Evolutionary conservation across 92 coral and sea anemone species (phyloP), one percentile per base, ranked within the genome.

Genomic region (Phenganax marumi): DNA sequence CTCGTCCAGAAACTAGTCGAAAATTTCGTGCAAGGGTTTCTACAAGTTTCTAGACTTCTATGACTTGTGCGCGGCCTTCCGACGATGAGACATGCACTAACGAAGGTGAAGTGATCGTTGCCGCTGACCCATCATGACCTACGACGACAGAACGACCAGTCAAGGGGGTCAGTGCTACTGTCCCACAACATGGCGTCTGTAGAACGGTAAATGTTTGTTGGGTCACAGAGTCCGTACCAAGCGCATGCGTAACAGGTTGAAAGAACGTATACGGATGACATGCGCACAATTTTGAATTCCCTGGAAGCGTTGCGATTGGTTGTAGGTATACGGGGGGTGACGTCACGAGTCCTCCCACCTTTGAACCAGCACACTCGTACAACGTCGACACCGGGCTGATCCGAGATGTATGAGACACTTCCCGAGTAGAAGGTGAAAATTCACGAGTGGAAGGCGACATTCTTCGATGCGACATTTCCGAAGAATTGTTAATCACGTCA

Each of bases 161-260:
- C 46, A 78, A 60, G 60, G 83, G 83, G 16, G 83, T 62, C 11
- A 78, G 73, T 39, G 83, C 65, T 3, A 78, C 58, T 21, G 53
- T 61, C n/a, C 83, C 83, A 62, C 83, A 78, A 12, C 83, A 78
- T 21, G 83, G 72, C n/a, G 83, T 78, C 68, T 78, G 83, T 47
- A 78, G 51, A n/a, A 78, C 72, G 10, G 83, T 61, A 13, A 78
- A 78, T 10, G 83, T 58, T 57, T 78, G 83, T 14, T 72, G 70
- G 50, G 83, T 78, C 16, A 61, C 68, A 26, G 83, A 33, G 68
- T 78, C 83, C 24, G 83, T 63, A 17, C 55, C 83, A 10, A 78
- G 73, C 19, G 73, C 83, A 52, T 46, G 83, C 54, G 83, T 12
- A 8, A 78, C 22, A n/a, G 83, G 83, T 21, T 78, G 83, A 11